phyloP scores from a whole-genome alignment of 2,797 vertebrate genomes.

The Mormyrus hasselquistii region DNA sequence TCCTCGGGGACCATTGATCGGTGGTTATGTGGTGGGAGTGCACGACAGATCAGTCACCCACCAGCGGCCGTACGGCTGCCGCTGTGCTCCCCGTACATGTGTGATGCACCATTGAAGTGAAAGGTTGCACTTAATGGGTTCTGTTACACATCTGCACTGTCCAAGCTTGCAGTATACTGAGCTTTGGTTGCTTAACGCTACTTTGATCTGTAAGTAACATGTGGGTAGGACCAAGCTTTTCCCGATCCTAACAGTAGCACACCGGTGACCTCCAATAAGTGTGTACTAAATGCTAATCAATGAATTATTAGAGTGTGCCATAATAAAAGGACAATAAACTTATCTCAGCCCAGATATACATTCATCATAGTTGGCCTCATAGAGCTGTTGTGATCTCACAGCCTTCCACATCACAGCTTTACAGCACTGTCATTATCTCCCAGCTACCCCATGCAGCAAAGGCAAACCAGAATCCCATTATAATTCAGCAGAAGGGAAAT shows the following conservation, averaged over 20 bases:
- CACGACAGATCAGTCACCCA: background rate
- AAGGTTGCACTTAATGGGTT: background rate
- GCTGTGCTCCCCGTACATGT: background rate
- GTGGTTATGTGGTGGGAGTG: background rate
- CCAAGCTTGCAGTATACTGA: background rate
- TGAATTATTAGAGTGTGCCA: background rate
- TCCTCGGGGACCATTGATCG: constrained; percentile 3
- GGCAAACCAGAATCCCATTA: constrained; percentile 12
- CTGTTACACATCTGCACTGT: background rate
- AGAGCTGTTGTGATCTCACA: background rate
- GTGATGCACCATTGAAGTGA: background rate
- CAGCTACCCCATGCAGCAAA: background rate
- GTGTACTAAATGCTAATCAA: background rate
- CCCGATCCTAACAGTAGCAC: background rate
- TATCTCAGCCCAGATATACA: background rate
- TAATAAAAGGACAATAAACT: background rate
- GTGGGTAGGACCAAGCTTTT: background rate
- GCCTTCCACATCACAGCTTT: background rate
- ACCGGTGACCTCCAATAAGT: background rate
- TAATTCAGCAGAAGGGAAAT: constrained; percentile 19
- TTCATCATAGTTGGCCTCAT: background rate
- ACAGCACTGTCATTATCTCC: background rate
- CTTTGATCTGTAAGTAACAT: background rate
- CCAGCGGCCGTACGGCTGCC: background rate
- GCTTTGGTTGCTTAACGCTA: background rate